phyloP scores from a whole-genome alignment of 2,113 vertebrate genomes.

The Origma solitaria region DNA sequence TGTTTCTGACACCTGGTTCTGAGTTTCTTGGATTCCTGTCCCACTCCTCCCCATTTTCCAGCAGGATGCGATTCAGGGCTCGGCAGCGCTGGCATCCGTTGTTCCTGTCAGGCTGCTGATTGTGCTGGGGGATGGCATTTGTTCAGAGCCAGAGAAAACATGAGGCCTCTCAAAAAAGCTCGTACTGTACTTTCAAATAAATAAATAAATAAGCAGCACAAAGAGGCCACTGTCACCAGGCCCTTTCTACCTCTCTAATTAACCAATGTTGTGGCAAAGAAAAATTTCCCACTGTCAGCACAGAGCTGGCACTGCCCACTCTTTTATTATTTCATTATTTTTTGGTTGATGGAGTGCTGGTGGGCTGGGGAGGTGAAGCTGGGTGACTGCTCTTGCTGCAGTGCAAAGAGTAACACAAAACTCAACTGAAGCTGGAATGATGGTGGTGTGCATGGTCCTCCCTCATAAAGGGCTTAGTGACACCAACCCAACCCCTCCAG shows the following conservation, averaged over 20 bases:
- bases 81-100: conserved; percentile 2
- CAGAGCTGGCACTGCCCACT: conserved; percentile 39
- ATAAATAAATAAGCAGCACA: conserved; percentile 66
- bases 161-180: conserved; percentile 67
- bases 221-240: conserved; percentile 63
- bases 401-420: neutral
- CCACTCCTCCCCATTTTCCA: conserved; percentile 24
- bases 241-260: conserved; percentile 56
- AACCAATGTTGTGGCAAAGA: conserved; percentile 49
- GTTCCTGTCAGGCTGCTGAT: conserved; percentile 61
- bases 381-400: neutral
- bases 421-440: fast-evolving
- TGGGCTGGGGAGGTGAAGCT: neutral
- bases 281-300: conserved; percentile 54
- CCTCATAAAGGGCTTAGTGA: neutral
- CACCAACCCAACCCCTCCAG: neutral
- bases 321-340: neutral
- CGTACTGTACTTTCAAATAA: conserved; percentile 46
- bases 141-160: conserved; percentile 69
- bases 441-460: neutral
- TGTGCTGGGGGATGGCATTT: conserved; percentile 64
- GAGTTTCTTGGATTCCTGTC: neutral
- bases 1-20: neutral
- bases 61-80: neutral
- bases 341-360: neutral